Percentiles rank a stretch among this genome's conserved stretches.
phyloP scores from a whole-genome alignment of 2,797 vertebrate genomes.

The Denticeps clupeoides region DNA sequence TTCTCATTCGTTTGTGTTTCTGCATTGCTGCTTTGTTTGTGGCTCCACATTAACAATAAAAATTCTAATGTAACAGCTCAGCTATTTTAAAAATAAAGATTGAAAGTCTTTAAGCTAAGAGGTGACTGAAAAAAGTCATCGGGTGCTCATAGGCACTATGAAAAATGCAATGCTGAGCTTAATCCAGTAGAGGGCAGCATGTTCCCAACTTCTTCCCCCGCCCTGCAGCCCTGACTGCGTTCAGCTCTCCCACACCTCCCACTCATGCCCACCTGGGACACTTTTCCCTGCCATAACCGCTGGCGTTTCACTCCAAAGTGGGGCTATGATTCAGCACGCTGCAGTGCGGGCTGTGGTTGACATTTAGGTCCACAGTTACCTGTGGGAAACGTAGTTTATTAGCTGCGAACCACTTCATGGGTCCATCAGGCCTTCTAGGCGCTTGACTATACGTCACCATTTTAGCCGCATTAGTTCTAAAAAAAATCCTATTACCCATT shows the following conservation, averaged over 20 bases:
- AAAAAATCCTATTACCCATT: too few relatives aligned
- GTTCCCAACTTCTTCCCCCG: neutral
- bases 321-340: slow-evolving; percentile 15
- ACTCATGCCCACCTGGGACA: neutral
- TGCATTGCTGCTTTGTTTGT: too few relatives aligned
- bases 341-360: slow-evolving; percentile 1
- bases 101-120: too few relatives aligned
- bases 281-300: neutral
- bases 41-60: too few relatives aligned
- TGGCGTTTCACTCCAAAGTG: neutral
- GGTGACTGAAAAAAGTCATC: too few relatives aligned
- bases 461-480: too few relatives aligned
- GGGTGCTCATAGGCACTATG: too few relatives aligned
- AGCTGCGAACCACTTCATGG: neutral
- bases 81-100: too few relatives aligned
- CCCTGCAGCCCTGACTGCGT: neutral
- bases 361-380: slow-evolving; percentile 22
- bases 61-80: too few relatives aligned
- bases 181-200: slow-evolving; percentile 5
- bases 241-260: neutral
- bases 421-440: neutral
- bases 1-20: too few relatives aligned
- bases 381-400: slow-evolving; percentile 22
- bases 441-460: too few relatives aligned
- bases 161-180: too few relatives aligned